Evolutionary conservation across 1,140 invertebrate genomes (phyloP).

Genomic region (Pomacea maculata): DNA sequence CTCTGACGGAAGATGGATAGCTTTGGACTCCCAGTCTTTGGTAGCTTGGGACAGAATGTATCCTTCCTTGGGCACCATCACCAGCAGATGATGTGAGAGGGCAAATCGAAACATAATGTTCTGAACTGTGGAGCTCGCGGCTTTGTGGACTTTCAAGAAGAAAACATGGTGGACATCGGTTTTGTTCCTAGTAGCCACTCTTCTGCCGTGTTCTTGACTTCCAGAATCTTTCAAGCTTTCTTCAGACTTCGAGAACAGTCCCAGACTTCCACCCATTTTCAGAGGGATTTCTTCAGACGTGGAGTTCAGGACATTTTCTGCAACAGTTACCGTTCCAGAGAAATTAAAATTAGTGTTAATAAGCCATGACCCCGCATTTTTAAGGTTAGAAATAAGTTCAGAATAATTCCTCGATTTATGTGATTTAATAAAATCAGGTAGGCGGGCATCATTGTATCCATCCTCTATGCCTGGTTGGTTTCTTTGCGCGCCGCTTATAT

Average conservation of each 20-base stretch:
- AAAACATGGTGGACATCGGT: constrained; percentile 38
- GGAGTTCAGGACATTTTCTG: neutral
- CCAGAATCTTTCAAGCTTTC: no score
- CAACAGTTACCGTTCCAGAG: neutral
- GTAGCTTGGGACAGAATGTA: constrained; percentile 31
- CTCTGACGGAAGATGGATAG: constrained; percentile 11
- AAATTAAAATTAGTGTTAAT: neutral
- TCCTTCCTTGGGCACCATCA: constrained; percentile 36
- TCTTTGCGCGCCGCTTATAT: no score
- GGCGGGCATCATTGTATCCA: no score
- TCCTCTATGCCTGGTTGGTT: no score
- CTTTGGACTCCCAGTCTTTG: constrained; percentile 20
- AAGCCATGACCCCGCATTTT: neutral
- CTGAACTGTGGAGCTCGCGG: constrained; percentile 45
- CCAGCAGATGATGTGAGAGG: constrained; percentile 32
- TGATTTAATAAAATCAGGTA: no score
- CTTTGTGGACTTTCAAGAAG: constrained; percentile 52
- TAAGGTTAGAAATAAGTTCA: no score
- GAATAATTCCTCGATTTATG: no score
- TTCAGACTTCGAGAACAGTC: no score
- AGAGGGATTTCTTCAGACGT: neutral
- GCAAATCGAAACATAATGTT: constrained; percentile 49
- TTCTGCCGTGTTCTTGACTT: no score
- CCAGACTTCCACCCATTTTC: no score
- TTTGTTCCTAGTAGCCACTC: no score